Evolutionary conservation across 2,888 invertebrate species (phyloP), one percentile per base, ranked within the genome.

Genomic region (Pediacus dermestoides): DNA sequence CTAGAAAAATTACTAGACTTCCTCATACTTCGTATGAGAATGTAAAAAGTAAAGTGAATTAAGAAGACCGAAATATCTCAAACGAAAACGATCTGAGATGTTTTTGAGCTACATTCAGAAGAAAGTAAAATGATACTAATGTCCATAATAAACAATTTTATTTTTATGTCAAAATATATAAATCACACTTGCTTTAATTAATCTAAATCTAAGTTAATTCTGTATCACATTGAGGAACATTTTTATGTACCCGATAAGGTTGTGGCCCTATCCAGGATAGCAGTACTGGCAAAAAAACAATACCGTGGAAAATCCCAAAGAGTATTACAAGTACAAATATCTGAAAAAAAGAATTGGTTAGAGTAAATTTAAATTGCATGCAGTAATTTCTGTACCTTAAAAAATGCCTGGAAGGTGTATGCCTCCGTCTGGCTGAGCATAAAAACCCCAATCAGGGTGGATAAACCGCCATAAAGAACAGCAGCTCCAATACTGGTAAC

Each of bases 271-370:
- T 69, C 41, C 81, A 70, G 53, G 86, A 86, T 25, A 89, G 69
- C 30, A 86, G 70, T 9, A 86, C 85, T 3, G 88, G 88, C 46
- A 89, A 68, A 44, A 88, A 76, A 16, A 86, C 68, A 16, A 88
- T 68, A 8, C 88, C 89, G 64, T 85, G 83, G 63, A 82, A 88
- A 9, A 88, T 67, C 22, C 89, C 89, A 65, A 87, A 86, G 13
- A 81, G 26, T 37, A 88, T 84, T 1, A 88, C 87, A 38, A 86
- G 67, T 28, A 83, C 70, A 62, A 88, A 88, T 60, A 88, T 86
- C 75, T 82, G 72, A 52, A 79, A 77, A 38, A 50, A 55, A 16
- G 13, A 18, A 1, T 21, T 30, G 10, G n/a, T n/a, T 16, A 30
- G n/a, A 18, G n/a, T 18, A 7, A 18, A 18, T 18, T 18, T 18